Base-by-base conservation (phyloP, 2,113 vertebrate genomes). In the Dermatemys mawii region DNA sequence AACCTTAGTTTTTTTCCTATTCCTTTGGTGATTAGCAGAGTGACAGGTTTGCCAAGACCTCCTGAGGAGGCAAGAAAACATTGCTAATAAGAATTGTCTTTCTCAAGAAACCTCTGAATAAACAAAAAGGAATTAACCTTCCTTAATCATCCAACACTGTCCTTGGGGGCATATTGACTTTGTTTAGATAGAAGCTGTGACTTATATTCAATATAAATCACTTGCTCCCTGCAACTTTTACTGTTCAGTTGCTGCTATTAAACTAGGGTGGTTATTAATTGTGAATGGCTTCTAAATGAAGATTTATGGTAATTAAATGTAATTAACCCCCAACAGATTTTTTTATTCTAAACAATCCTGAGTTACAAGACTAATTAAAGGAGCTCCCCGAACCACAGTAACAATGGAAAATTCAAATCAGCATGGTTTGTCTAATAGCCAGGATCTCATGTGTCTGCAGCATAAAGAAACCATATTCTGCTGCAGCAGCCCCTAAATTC, bases 1-100 rank as follows among this genome's bases (percentile, higher is more conserved):
- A 85, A 81, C 8, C 29, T 67, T 55, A 21, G 7, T 2, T 51
- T 88, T 92, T 92, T 49, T 92, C 79, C 27, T n/a, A 19, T 70
- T 84, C 19, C 80, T 84, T 84, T 84, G 48, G 29, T 87, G 67
- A 41, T 83, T 24, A 80, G 44, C 7, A n/a, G 70, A 84, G 27
- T 80, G 44, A 80, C 22, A 57, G 5, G 22, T 57, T 51, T 80
- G 67, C 49, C 27, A 11, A 27, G 21, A 26, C 27, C 44, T 92
- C 27, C 78, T 79, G 63, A 78, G 24, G n/a, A 87, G 57, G 60
- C 89, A 86, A 44, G 29, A 53, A 46, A 92, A 79, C 80, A 83
- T 83, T 53, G 29, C 22, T 82, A 46, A 67, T 73, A 73, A 46
- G 57, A 81, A 51, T 22, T 44, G 32, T 63, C 63, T 67, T 73